phyloP scores from a whole-genome alignment of 1,140 invertebrate genomes.

The Physella acuta region DNA sequence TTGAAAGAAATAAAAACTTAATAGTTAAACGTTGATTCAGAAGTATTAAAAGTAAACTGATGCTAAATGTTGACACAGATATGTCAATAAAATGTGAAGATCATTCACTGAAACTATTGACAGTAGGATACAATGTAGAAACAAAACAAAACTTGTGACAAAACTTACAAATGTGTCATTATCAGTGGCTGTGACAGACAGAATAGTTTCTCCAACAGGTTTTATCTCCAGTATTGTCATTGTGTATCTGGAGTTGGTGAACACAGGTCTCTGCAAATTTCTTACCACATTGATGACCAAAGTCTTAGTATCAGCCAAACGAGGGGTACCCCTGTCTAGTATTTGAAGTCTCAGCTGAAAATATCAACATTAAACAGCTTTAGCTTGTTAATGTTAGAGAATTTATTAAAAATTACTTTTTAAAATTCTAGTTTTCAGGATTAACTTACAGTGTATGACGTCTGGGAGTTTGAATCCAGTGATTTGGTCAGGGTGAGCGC shows the following conservation, averaged over 20 bases:
- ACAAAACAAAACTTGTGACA: too few relatives aligned
- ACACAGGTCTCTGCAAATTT: constrained; percentile 40
- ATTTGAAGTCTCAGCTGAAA: constrained; percentile 36
- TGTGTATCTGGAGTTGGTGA: constrained; percentile 27
- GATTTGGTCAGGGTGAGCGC: constrained; percentile 25
- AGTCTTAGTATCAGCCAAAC: constrained; percentile 29
- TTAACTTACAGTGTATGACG: constrained; percentile 13
- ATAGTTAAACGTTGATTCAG: too few relatives aligned
- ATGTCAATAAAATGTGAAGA: too few relatives aligned
- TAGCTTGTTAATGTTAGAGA: too few relatives aligned
- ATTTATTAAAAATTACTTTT: too few relatives aligned
- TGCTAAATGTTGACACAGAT: too few relatives aligned
- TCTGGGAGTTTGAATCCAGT: not conserved
- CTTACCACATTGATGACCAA: constrained; percentile 37
- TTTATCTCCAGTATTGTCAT: constrained; percentile 35
- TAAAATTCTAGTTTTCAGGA: too few relatives aligned
- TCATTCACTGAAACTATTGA: too few relatives aligned
- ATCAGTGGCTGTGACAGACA: constrained; percentile 35
- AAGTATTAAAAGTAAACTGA: too few relatives aligned
- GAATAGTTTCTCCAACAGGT: constrained; percentile 29
- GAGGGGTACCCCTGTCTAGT: constrained; percentile 37
- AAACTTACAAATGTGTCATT: constrained; percentile 38
- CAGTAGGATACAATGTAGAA: too few relatives aligned
- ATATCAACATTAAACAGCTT: too few relatives aligned
- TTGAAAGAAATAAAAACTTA: too few relatives aligned